phyloP scores from a whole-genome alignment of 2,888 invertebrate genomes.

The Tinea semifulvella region DNA sequence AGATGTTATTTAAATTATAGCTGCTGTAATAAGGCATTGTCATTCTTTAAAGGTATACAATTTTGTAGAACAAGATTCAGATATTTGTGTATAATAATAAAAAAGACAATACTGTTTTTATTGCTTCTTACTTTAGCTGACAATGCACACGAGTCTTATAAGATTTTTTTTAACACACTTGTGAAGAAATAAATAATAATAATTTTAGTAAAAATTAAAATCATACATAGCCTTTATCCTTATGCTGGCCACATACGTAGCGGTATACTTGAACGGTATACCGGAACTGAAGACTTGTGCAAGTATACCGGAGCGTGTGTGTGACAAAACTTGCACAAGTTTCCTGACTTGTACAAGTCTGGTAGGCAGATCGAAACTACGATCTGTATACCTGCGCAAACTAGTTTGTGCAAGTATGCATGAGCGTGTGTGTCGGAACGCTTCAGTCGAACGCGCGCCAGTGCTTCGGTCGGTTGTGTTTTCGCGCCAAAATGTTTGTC shows the following conservation, averaged over 20 bases:
- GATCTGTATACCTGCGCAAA: conserved; percentile 16
- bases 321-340: conserved; percentile 15
- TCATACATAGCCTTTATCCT: not conserved
- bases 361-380: conserved; percentile 16
- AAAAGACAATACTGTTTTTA: too few relatives aligned
- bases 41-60: too few relatives aligned
- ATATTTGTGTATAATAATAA: too few relatives aligned
- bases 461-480: conserved; percentile 13
- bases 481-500: conserved; percentile 13
- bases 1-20: too few relatives aligned
- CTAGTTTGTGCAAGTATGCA: conserved; percentile 13
- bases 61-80: too few relatives aligned
- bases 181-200: too few relatives aligned
- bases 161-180: too few relatives aligned
- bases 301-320: conserved; percentile 4
- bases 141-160: too few relatives aligned
- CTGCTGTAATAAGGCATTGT: too few relatives aligned
- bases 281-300: not conserved
- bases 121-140: too few relatives aligned
- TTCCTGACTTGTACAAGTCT: conserved; percentile 15
- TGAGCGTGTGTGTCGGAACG: conserved; percentile 13
- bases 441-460: too few relatives aligned
- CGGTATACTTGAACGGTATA: not conserved
- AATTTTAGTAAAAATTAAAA: too few relatives aligned
- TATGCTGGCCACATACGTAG: not conserved